These are phyloP conservation scores for Dunckerocampus dactyliophorus DNA, from an alignment of 2,113 vertebrate species.

Conservation along the genomic window DNA sequence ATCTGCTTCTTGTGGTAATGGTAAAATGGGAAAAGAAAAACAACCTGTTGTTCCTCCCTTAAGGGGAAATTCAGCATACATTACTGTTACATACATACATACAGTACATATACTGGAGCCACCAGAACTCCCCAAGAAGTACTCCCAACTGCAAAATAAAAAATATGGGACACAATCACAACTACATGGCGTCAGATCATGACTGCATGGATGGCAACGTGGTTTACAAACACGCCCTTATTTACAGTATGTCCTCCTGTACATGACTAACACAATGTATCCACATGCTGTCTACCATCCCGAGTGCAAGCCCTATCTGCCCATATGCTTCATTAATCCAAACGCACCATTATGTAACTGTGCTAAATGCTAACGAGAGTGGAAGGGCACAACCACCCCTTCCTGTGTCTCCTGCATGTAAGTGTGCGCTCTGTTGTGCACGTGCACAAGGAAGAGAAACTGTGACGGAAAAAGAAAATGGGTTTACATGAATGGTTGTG, in stretches of 20 bases:
- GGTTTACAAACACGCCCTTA: no score
- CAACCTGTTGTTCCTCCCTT: no score
- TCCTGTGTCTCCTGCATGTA: slow-evolving; percentile 16
- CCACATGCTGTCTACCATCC: not conserved
- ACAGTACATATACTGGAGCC: no score
- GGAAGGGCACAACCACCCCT: slow-evolving; percentile 49
- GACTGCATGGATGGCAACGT: no score
- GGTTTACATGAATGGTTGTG: slow-evolving; percentile 33
- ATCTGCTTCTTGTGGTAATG: no score
- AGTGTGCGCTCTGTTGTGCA: not conserved
- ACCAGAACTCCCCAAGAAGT: no score
- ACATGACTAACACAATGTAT: not conserved
- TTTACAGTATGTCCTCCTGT: not conserved
- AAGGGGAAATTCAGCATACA: no score
- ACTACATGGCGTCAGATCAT: no score
- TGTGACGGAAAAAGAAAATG: slow-evolving; percentile 38
- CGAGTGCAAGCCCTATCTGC: slow-evolving; percentile 46
- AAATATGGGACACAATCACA: no score
- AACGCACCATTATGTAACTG: slow-evolving; percentile 65
- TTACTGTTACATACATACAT: no score
- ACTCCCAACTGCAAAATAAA: no score
- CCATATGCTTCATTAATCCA: slow-evolving; percentile 70
- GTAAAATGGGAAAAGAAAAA: no score
- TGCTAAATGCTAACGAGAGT: slow-evolving; percentile 67
- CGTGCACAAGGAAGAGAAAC: slow-evolving; percentile 2